A percentile compares a stretch with the other conserved stretches of the same genome.
These are phyloP conservation scores for Parnassius smintheus DNA, from an alignment of 2,888 invertebrate genomes.

Conservation along the genomic window DNA sequence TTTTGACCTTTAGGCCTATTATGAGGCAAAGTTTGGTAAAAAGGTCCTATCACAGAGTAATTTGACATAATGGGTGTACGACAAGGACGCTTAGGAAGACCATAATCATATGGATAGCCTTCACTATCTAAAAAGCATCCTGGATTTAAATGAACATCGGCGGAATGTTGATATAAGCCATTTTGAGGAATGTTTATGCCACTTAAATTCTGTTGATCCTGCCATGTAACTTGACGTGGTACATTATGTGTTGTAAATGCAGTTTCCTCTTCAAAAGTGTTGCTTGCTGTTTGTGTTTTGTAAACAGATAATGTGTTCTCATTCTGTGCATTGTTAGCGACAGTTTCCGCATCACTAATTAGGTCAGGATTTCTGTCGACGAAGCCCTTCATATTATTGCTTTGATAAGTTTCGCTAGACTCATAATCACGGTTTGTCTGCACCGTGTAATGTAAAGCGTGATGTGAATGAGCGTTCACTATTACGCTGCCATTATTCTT, in stretches of 20 bases:
- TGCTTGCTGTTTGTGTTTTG: conserved; percentile 63
- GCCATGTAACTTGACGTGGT: conserved; percentile 80
- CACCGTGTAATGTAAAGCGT: conserved; percentile 77
- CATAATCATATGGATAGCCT: conserved; percentile 90
- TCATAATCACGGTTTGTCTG: conserved; percentile 81
- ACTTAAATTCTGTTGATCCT: conserved; percentile 69
- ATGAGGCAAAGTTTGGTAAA: conserved; percentile 90
- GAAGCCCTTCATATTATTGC: conserved; percentile 74
- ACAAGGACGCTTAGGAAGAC: conserved; percentile 84
- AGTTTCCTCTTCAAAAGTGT: conserved; percentile 71
- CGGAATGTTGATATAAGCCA: conserved; percentile 83
- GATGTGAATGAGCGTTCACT: conserved; percentile 80
- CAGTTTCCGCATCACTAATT: conserved; percentile 88
- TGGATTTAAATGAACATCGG: conserved; percentile 88
- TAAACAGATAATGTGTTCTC: conserved; percentile 73
- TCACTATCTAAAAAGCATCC: conserved; percentile 89
- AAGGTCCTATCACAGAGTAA: conserved; percentile 72
- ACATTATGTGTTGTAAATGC: conserved; percentile 64
- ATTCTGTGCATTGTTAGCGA: conserved; percentile 73
- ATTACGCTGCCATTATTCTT: conserved; percentile 80
- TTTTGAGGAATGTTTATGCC: conserved; percentile 76
- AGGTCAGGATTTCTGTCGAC: conserved; percentile 89
- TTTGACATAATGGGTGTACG: conserved; percentile 71
- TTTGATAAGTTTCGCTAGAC: conserved; percentile 72
- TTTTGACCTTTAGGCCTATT: conserved; percentile 83